These are phyloP conservation scores for Myathropa florea DNA, from an alignment of 2,888 invertebrate species.

Conservation along the genomic window DNA sequence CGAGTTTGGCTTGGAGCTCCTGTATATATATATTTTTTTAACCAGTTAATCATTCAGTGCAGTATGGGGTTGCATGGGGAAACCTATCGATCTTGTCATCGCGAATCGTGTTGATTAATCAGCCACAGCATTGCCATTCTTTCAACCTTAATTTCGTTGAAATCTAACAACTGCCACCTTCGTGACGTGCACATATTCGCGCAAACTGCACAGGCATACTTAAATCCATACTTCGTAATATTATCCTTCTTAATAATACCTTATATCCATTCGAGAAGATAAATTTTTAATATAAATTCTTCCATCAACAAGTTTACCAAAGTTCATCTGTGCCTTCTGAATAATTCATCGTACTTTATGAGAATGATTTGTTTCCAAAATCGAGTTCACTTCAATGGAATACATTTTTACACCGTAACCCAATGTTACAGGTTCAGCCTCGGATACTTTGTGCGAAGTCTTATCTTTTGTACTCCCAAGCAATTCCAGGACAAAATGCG, in stretches of 20 bases:
- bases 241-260: background rate
- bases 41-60: too few species aligned
- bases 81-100: too few species aligned
- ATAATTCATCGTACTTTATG: conserved; percentile 42
- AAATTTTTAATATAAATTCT: conserved; percentile 32
- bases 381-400: conserved; percentile 7
- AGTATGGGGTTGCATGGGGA: too few species aligned
- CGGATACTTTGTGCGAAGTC: background rate
- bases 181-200: background rate
- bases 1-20: too few species aligned
- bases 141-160: too few species aligned
- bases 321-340: conserved; percentile 26
- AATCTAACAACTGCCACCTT: too few species aligned
- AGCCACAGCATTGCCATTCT: too few species aligned
- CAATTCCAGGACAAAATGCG: background rate
- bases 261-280: background rate
- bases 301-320: conserved; percentile 2
- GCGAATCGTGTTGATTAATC: too few species aligned
- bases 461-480: background rate
- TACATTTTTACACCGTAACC: background rate
- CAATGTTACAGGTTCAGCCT: background rate
- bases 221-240: background rate
- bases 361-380: conserved; percentile 42
- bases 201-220: background rate
- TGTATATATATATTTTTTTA: too few species aligned